Base-by-base conservation (phyloP, 2,113 vertebrate species). In the Oncorhynchus mykiss region DNA sequence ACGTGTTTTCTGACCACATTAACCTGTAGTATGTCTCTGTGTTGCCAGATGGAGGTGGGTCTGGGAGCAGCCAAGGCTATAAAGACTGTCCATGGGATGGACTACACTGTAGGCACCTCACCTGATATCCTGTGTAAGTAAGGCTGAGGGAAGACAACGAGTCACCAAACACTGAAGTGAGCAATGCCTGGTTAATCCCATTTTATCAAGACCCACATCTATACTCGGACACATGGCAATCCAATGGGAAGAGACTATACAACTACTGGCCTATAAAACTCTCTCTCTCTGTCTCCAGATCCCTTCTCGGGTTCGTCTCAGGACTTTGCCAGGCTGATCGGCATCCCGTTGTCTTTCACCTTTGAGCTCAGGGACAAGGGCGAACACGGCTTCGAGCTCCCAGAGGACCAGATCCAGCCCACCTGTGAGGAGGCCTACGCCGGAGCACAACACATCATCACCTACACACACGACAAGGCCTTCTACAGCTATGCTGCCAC, bases 341-440 rank as follows among this genome's bases (percentile, higher is more conserved):
- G 92, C 25, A 95, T 98, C 77, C 94, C 94, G 0, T 88, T 94
- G 71, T 75, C 92, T 72, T 97, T 92, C 81, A 96, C 94, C 0
- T 96, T 97, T 45, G 96, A 97, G 84, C 92, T 97, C 70, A 90
- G 94, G 72, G 96, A 96, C 78, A 89, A 86, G 0, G 95, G 94
- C 0, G 22, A 79, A 0, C 0, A 89, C 0, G 91, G 90, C 25
- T 97, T 97, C 75, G 0, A 88, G 74, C 92, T 98, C 18, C 96
- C 95, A 0, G 18, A 91, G 77, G 27, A 91, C 6, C 94, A 96
- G 90, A 97, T 96, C 84, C 88, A 93, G 84, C 93, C 94, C 20
- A 88, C 94, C 0, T 96, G 95, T 25, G 94, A 97, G 87, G 95
- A 98, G 82, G 94, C 93, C 18, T 94, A 93, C 91, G 79, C 85